Base-by-base conservation (phyloP, 2,797 vertebrate genomes). In the Pristis pectinata region DNA sequence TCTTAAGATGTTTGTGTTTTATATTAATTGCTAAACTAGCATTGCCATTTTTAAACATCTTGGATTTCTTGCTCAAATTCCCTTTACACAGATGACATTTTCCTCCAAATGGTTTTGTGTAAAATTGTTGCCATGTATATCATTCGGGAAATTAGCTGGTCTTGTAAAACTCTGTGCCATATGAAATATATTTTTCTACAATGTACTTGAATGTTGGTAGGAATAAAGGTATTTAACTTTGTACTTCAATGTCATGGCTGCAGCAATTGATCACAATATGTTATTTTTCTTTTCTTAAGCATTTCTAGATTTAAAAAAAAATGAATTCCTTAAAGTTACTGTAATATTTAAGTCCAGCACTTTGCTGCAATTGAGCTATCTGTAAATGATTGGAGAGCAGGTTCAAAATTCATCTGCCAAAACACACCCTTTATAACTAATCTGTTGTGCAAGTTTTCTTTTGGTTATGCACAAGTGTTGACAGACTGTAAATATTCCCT, bases 121-220 rank as follows among this genome's bases (percentile, higher is more conserved):
- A 53, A 49, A 74, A 93, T 34, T 93, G 70, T 19, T 91, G 27
- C 49, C 92, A 93, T 24, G 4, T 49, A 49, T 93, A 8, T 93
- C 30, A 15, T 41, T 41, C 41, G 70, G 92, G 70, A 94, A 94
- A 94, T 94, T 76, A 56, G 92, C 70, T 94, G 70, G 97, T 97
- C 97, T 98, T 98, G 97, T 97, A 98, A 97, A 97, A 97, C 97
- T 97, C 97, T 97, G 97, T 96, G 97, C 70, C 27, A 2, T 76
- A 94, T 76, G 44, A 94, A 94, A 94, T 74, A 94, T 94, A 94
- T 94, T 94, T 94, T 94, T 94, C 70, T 94, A 94, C 61, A 53
- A 94, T 76, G 37, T 93, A 93, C 91, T 93, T 93, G 92, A 93
- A 93, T 72, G 92, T 94, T 30, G 67, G 44, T 94, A 2, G 92